Conservation (phyloP, 2,113 vertebrate genomes). For the Spheniscus mendiculus region DNA sequence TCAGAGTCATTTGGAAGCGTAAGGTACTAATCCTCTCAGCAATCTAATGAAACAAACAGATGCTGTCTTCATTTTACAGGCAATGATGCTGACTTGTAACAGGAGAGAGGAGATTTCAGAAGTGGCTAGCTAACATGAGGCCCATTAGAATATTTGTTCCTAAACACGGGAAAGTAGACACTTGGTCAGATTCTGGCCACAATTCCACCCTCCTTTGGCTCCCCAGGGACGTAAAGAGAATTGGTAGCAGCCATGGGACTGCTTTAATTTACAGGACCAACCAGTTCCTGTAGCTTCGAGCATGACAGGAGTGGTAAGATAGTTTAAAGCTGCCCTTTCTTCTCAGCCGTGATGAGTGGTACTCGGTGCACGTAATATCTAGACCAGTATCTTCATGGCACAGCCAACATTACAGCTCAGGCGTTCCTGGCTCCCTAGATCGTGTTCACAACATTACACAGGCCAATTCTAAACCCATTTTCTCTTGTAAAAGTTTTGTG, state of each 20-base stretch:
- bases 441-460: background rate
- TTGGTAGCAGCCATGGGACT: background rate
- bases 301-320: background rate
- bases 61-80: background rate
- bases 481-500: background rate
- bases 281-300: background rate
- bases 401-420: background rate
- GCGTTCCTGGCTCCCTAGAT: background rate
- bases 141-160: background rate
- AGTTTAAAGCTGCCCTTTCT: background rate
- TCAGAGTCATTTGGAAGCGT: background rate
- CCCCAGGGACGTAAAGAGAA: background rate
- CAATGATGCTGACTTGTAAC: background rate
- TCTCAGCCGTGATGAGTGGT: background rate
- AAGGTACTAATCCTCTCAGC: background rate
- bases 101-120: background rate
- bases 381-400: background rate
- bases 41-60: background rate
- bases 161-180: background rate
- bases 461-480: background rate
- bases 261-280: background rate
- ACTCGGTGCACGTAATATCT: background rate
- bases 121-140: background rate
- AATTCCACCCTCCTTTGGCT: background rate
- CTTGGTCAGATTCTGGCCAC: background rate